phyloP scores from a whole-genome alignment of 2,113 vertebrate genomes.

The Heliornis fulica region DNA sequence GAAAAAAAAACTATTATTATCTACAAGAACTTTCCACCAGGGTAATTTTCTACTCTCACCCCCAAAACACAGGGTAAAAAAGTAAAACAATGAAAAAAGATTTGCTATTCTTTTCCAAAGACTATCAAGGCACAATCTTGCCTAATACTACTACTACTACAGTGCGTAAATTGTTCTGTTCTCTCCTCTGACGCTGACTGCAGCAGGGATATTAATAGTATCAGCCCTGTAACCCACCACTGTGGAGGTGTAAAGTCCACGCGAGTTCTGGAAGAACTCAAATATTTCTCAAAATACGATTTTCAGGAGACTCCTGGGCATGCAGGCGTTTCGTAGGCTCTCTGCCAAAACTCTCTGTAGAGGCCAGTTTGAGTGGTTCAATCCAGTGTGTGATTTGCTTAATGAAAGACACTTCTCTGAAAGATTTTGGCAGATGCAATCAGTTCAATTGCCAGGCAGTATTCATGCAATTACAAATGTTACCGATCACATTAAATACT shows the following conservation, averaged over 20 bases:
- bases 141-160: neutral
- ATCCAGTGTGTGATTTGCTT: constrained; percentile 55
- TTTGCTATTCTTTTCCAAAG: neutral
- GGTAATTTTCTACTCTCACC: neutral
- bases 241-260: neutral
- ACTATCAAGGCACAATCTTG: neutral
- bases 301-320: neutral
- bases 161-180: neutral
- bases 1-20: neutral
- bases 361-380: constrained; percentile 16
- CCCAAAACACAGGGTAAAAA: neutral
- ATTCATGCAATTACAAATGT: constrained; percentile 52
- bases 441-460: constrained; percentile 35
- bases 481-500: constrained; percentile 34
- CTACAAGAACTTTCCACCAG: neutral
- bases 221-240: neutral
- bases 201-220: neutral
- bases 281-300: neutral
- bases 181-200: neutral
- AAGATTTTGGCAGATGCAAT: constrained; percentile 28
- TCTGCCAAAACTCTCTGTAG: constrained; percentile 23
- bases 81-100: neutral
- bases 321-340: neutral
- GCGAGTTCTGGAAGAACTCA: neutral
- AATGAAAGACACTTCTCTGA: constrained; percentile 57